phyloP scores from a whole-genome alignment of 92 coral and sea anemone species.

The Epizoanthus stellaris region DNA sequence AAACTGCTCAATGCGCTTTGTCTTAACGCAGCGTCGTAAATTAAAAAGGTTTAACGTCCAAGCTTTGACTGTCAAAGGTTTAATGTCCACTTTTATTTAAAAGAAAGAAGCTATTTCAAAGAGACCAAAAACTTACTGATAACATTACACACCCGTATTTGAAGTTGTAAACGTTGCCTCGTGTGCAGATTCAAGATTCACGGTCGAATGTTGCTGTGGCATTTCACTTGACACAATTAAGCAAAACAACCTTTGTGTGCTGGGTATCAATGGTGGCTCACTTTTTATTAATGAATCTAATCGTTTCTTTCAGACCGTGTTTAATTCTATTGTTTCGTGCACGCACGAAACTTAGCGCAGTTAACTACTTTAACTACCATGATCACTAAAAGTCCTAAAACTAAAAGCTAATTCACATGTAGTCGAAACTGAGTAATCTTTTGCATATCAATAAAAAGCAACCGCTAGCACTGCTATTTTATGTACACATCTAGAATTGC shows the following conservation, averaged over 20 bases:
- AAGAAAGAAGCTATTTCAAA: neutral
- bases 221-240: neutral
- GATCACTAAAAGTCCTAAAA: too few species aligned
- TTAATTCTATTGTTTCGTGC: neutral
- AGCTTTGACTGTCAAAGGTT: slow-evolving; percentile 2
- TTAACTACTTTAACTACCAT: neutral
- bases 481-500: too few species aligned
- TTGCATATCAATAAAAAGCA: too few species aligned
- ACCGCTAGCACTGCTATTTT: too few species aligned
- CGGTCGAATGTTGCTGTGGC: neutral
- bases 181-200: neutral
- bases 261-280: neutral
- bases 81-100: neutral
- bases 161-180: neutral
- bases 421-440: too few species aligned
- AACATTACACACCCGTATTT: neutral
- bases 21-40: slow-evolving; percentile 11
- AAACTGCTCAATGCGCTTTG: slow-evolving; percentile 5
- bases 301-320: neutral
- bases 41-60: slow-evolving; percentile 3
- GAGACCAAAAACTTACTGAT: neutral
- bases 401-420: too few species aligned
- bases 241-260: neutral
- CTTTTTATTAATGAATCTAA: neutral
- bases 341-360: neutral